Percentiles rank a stretch among this genome's conserved stretches.
These are phyloP conservation scores for Ptychoptera albimana DNA, from an alignment of 2,888 invertebrate genomes.

Conservation along the genomic window DNA sequence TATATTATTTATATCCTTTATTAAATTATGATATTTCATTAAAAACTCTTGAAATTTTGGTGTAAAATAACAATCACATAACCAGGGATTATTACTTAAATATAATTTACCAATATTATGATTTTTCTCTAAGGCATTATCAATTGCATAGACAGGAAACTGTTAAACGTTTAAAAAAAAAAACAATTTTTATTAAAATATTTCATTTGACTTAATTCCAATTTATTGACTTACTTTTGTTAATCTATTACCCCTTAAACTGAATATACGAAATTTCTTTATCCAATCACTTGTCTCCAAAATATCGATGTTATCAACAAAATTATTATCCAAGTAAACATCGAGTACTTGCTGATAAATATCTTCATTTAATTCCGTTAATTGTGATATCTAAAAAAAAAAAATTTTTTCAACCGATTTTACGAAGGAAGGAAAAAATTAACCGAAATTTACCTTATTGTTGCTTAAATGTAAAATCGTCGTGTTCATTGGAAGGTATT, in stretches of 20 bases:
- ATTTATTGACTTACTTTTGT: constrained; percentile 39
- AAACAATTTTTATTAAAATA: constrained; percentile 5
- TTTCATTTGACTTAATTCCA: no score
- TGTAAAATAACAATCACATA: constrained; percentile 65
- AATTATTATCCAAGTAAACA: constrained; percentile 62
- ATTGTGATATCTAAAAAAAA: constrained; percentile 43
- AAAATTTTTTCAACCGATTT: not conserved
- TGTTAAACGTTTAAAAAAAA: constrained; percentile 32
- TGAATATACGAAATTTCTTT: constrained; percentile 58
- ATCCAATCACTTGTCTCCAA: constrained; percentile 69
- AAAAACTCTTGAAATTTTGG: constrained; percentile 57
- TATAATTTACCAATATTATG: constrained; percentile 49
- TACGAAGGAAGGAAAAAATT: not conserved
- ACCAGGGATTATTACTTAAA: constrained; percentile 66
- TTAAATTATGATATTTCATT: constrained; percentile 50
- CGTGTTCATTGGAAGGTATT: constrained; percentile 25
- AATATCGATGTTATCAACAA: constrained; percentile 44
- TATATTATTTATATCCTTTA: constrained; percentile 52
- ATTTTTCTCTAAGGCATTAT: constrained; percentile 60
- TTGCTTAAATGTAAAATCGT: constrained; percentile 24
- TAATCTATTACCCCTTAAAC: constrained; percentile 54
- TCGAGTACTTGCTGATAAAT: constrained; percentile 52
- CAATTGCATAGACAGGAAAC: constrained; percentile 67
- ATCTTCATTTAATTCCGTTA: constrained; percentile 47
- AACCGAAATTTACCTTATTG: constrained; percentile 19